phyloP scores from a whole-genome alignment of 1,140 invertebrate genomes.

The Palaemon carinicauda region DNA sequence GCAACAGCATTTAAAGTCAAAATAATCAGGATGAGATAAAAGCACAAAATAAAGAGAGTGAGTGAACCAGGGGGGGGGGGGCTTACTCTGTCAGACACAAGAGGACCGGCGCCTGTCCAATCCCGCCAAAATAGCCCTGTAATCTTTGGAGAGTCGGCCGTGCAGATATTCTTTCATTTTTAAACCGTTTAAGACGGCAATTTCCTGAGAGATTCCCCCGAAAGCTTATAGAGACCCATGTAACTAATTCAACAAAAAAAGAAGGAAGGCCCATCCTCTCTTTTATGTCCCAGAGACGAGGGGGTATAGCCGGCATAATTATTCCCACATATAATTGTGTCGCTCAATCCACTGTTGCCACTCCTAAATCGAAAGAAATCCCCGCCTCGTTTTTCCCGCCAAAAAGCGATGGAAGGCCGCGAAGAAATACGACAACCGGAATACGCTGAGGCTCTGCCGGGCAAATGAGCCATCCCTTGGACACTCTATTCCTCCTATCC shows the following conservation, averaged over 20 bases:
- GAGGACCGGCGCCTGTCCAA: slow-evolving; percentile 36
- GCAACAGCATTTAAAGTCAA: neutral
- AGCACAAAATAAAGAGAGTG: neutral
- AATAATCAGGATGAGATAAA: neutral
- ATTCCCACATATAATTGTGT: neutral
- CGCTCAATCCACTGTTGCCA: neutral
- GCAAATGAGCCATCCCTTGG: slow-evolving; percentile 13
- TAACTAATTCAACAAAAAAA: neutral
- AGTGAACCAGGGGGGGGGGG: too few relatives aligned
- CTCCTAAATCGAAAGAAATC: neutral
- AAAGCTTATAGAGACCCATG: neutral
- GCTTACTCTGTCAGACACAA: slow-evolving; percentile 19
- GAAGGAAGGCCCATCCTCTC: neutral
- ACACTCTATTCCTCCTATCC: too few relatives aligned
- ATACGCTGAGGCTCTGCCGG: slow-evolving; percentile 7
- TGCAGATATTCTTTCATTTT: slow-evolving; percentile 42
- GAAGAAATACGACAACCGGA: slow-evolving; percentile 23
- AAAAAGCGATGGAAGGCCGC: slow-evolving; percentile 24
- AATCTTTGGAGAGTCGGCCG: slow-evolving; percentile 40
- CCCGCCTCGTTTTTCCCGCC: neutral
- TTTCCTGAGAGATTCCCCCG: slow-evolving; percentile 25
- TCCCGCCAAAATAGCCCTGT: slow-evolving; percentile 38
- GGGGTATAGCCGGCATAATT: neutral
- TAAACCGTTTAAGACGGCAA: slow-evolving; percentile 46
- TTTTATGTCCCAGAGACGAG: neutral